These are phyloP conservation scores for Climacteris rufus DNA, from an alignment of 2,113 vertebrate genomes.

Conservation along the genomic window DNA sequence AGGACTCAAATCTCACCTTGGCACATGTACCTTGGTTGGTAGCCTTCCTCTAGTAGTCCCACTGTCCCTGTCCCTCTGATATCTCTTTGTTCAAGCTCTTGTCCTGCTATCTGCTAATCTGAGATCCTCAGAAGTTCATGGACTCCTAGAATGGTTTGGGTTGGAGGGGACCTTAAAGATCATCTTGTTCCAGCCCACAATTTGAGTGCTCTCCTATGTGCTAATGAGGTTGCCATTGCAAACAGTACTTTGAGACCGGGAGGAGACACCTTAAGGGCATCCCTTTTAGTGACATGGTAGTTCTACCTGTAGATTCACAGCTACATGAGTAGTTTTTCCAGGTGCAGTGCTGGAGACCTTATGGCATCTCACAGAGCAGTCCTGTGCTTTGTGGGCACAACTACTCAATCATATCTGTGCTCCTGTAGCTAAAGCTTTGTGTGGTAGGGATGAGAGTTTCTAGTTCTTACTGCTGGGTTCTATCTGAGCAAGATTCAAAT, in stretches of 20 bases:
- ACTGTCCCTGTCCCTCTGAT: background rate
- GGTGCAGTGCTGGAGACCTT: background rate
- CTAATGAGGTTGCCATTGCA: background rate
- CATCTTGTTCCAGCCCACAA: background rate
- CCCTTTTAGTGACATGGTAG: background rate
- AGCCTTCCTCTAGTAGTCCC: background rate
- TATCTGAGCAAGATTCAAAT: background rate
- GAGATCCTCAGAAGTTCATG: background rate
- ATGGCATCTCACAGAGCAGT: background rate
- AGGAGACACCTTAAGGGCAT: background rate
- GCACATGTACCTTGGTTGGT: slow-evolving; percentile 86
- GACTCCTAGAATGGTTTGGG: background rate
- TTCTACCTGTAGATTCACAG: background rate
- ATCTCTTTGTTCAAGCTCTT: background rate
- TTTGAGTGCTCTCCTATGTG: background rate
- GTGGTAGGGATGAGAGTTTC: background rate
- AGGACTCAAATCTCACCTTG: slow-evolving; percentile 91
- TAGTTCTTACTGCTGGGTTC: background rate
- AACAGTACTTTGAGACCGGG: background rate
- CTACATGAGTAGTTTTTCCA: background rate
- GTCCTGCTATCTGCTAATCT: background rate
- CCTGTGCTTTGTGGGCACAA: background rate
- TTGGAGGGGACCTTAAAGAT: background rate
- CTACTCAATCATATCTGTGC: background rate
- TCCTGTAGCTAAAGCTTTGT: background rate